Evolutionary conservation across 2,797 vertebrate species (phyloP), one percentile per base, ranked within the genome.

Genomic region (Ctenochaetus hawaiiensis): DNA sequence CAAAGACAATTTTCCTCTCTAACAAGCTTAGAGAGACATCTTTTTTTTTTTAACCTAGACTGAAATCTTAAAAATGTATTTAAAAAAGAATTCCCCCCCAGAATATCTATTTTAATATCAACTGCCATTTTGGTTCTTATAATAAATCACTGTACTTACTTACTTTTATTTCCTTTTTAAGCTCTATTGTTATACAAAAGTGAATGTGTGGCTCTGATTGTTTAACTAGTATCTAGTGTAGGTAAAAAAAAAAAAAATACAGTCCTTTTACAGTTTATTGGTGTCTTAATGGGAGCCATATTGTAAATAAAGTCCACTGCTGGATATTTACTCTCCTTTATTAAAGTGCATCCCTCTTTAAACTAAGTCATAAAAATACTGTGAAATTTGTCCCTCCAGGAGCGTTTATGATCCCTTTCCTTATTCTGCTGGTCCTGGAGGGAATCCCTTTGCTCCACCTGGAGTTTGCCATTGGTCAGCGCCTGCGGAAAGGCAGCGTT

Each of bases 341-440:
- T 62, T 68, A 43, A 61, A 76, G 16, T 60, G n/a, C 69, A 23
- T 74, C 22, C 17, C 26, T 74, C 8, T 17, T 10, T 12, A 43
- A 17, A 58, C n/a, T 52, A 56, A 69, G 10, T 34, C 20, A 48
- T 57, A 4, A 75, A 45, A 16, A 67, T 2, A 58, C 58, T 83
- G n/a, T 34, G 30, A 34, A 34, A 6, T 6, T 34, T 58, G 45
- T 75, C 8, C 64, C 74, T 89, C 0, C 87, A 99, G 98, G 98
- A 47, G 98, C 98, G 0, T 99, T 99, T 72, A 98, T 99, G 97
- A 99, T 99, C 72, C 98, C 98, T 0, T 99, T 99, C 88, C 95
- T 99, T 67, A 96, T 99, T 89, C 93, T 99, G 68, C 84, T 99
- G 80, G 94, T 99, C 8, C 81, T 99, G 90, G 98, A 99, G 91